Evolutionary conservation across 1,140 invertebrate species (phyloP), one percentile per base, ranked within the genome.

Genomic region (Planococcus citri): DNA sequence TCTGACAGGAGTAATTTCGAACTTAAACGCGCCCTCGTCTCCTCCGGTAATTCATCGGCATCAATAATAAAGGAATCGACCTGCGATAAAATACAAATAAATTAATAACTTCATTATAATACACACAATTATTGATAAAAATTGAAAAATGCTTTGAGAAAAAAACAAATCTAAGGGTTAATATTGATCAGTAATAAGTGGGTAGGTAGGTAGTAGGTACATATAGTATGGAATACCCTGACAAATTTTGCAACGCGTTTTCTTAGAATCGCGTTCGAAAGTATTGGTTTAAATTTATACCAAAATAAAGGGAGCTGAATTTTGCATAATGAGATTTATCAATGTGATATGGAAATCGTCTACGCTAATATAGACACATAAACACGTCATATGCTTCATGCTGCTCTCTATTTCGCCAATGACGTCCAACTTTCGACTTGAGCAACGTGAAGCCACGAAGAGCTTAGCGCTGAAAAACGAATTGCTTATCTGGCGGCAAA

Each of bases 61-160:
- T 85, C 83, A 74, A 83, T 85, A 76, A 85, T 83, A 82, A 84
- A 88, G 78, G 83, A 87, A 82, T 84, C 84, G 79, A 84, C 84
- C 85, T 89, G 80, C n/a, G 67, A 69, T 70, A 21, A 69, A 33
- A 71, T 20, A n/a, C n/a, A 61, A 27, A 37, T 12, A 68, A 21
- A 68, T 68, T 29, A 10, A 33, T n/a, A 17, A n/a, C 6, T 51
- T 51, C 2, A 51, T 51, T 17, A 51, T 17, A 51, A 51, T 14
- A 37, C 6, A 37, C n/a, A n/a, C 17, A 51, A 51, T 4, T 57
- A 22, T 41, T 29, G 27, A 68, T 37, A 68, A 68, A n/a, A n/a
- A n/a, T n/a, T n/a, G n/a, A n/a, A n/a, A n/a, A n/a, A n/a, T n/a
- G n/a, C n/a, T n/a, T n/a, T n/a, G 27, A 20, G 14, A 33, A 33